A percentile compares a stretch with the other conserved stretches of the same genome.
These are phyloP conservation scores for Bergia sp. DNA, from an alignment of 92 coral and sea anemone genomes.

Conservation along the genomic window DNA sequence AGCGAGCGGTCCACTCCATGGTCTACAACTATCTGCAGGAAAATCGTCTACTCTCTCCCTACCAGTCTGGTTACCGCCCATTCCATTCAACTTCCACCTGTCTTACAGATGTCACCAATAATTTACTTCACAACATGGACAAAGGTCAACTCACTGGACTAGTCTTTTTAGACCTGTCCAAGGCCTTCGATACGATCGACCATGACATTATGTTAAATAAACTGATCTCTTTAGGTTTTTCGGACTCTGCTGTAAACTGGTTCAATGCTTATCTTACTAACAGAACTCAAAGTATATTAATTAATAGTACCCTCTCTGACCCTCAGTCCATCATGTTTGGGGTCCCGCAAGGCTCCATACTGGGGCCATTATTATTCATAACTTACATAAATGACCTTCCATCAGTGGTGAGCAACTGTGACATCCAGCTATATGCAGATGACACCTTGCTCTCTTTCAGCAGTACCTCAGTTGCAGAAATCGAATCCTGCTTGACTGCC, in stretches of 20 bases:
- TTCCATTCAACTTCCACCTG: slow-evolving; percentile 9
- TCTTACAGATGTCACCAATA: slow-evolving; percentile 7
- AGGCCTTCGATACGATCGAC: too few species aligned
- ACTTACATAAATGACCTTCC: too few species aligned
- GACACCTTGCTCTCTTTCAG: not conserved
- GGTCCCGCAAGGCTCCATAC: not conserved
- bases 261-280: slow-evolving; percentile 6
- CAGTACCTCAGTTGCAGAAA: slow-evolving; percentile 2
- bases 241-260: slow-evolving; percentile 10
- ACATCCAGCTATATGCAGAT: not conserved
- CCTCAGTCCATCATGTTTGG: too few species aligned
- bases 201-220: too few species aligned
- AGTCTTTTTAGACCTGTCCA: too few species aligned
- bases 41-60: too few species aligned
- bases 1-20: slow-evolving; percentile 48
- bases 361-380: not conserved
- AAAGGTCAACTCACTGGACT: too few species aligned
- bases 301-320: not conserved
- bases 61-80: too few species aligned
- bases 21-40: too few species aligned
- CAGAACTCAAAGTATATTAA: not conserved
- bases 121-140: too few species aligned
- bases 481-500: not conserved
- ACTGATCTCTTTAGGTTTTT: slow-evolving; percentile 2
- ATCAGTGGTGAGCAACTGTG: not conserved